Percentiles rank a stretch among this genome's conserved stretches.
phyloP scores from a whole-genome alignment of 2,888 invertebrate genomes.

The Rapana venosa region DNA sequence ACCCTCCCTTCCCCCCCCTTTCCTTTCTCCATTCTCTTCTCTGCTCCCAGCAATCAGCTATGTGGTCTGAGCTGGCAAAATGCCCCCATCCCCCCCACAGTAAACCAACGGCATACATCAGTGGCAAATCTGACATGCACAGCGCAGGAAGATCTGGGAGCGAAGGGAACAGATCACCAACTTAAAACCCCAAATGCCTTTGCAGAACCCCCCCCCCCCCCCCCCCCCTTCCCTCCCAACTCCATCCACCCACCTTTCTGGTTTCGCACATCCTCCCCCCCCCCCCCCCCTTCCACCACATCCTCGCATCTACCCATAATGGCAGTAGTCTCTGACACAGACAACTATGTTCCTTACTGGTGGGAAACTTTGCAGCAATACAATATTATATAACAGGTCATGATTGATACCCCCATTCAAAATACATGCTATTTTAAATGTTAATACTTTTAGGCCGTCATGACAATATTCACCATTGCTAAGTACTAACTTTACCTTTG shows the following conservation, averaged over 20 bases:
- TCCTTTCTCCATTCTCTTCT: background rate
- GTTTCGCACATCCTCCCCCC: background rate
- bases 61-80: conserved; percentile 18
- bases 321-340: no score
- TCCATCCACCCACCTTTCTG: background rate
- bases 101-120: conserved; percentile 36
- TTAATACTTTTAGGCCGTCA: no score
- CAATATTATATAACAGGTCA: no score
- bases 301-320: background rate
- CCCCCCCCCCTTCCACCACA: background rate
- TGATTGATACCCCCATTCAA: no score
- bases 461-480: no score
- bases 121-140: conserved; percentile 41
- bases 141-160: conserved; percentile 13
- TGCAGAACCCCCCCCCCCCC: background rate
- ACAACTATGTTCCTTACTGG: no score
- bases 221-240: background rate
- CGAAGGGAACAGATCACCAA: conserved; percentile 26
- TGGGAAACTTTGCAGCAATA: no score
- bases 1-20: background rate
- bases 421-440: no score
- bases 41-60: background rate
- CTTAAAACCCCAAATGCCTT: conserved; percentile 5
- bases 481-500: no score
- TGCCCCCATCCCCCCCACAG: background rate